These are phyloP conservation scores for Xiphorhynchus elegans DNA, from an alignment of 2,113 vertebrate species.

Conservation along the genomic window DNA sequence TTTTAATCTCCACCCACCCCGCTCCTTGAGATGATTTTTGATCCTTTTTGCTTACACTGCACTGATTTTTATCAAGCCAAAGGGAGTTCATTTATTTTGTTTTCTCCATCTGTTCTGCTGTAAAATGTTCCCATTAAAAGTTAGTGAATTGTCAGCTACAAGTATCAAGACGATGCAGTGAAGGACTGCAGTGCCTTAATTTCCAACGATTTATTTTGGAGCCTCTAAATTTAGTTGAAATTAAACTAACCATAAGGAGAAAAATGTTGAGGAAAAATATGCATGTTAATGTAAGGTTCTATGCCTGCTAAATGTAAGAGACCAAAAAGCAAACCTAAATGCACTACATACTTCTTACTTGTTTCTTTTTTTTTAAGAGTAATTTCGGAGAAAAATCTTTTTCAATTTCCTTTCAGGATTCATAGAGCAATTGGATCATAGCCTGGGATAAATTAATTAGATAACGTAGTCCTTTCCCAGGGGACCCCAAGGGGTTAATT, in stretches of 20 bases:
- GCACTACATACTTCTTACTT: neutral
- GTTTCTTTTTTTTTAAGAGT: neutral
- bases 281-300: slow-evolving; percentile 30
- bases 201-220: slow-evolving; percentile 60
- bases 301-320: neutral
- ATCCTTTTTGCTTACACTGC: slow-evolving; percentile 61
- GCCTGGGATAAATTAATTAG: neutral
- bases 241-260: slow-evolving; percentile 31
- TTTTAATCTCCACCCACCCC: neutral
- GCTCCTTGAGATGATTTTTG: slow-evolving; percentile 51
- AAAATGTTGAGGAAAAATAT: slow-evolving; percentile 1
- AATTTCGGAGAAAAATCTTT: neutral
- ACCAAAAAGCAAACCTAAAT: slow-evolving; percentile 7
- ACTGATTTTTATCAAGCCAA: slow-evolving; percentile 56
- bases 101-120: slow-evolving; percentile 63
- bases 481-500: neutral
- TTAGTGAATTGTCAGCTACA: slow-evolving; percentile 60
- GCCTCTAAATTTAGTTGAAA: slow-evolving; percentile 31
- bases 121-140: slow-evolving; percentile 68
- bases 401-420: neutral
- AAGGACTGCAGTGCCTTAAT: slow-evolving; percentile 49
- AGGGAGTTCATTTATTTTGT: slow-evolving; percentile 67
- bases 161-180: slow-evolving; percentile 34
- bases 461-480: neutral
- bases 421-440: neutral